These are phyloP conservation scores for Pollicipes pollicipes DNA, from an alignment of 1,140 invertebrate species.

Conservation along the genomic window DNA sequence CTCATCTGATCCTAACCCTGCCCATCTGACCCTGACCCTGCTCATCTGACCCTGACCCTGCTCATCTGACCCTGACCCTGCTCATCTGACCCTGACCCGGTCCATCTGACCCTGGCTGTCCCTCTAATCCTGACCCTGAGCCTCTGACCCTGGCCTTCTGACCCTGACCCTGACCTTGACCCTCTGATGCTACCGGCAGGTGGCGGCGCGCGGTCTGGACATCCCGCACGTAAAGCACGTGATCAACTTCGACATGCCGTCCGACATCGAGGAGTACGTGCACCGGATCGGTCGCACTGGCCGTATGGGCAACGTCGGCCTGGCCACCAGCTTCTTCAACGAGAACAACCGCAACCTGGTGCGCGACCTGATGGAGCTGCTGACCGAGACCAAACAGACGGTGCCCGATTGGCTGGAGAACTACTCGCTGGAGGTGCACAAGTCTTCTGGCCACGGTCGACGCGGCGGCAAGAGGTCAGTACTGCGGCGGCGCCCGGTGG, in stretches of 20 bases:
- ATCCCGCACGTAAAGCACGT: constrained; percentile 69
- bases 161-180: no score
- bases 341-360: constrained; percentile 86
- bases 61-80: no score
- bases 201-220: constrained; percentile 82
- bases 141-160: no score
- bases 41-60: background rate
- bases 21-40: no score
- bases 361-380: constrained; percentile 77
- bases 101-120: background rate
- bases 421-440: constrained; percentile 4
- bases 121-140: no score
- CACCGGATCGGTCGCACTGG: constrained; percentile 90
- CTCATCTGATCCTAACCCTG: no score
- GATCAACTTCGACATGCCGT: constrained; percentile 81
- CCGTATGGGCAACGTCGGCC: constrained; percentile 74
- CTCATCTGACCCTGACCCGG: no score
- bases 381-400: constrained; percentile 92
- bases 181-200: constrained; percentile 29
- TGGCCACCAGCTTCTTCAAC: constrained; percentile 74
- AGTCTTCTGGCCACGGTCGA: constrained; percentile 32
- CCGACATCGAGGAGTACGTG: constrained; percentile 76
- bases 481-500: constrained; percentile 35
- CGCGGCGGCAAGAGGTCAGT: constrained; percentile 25
- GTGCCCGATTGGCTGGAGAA: constrained; percentile 59